Conservation (phyloP, 2,797 vertebrate species). For the Carduelis carduelis region DNA sequence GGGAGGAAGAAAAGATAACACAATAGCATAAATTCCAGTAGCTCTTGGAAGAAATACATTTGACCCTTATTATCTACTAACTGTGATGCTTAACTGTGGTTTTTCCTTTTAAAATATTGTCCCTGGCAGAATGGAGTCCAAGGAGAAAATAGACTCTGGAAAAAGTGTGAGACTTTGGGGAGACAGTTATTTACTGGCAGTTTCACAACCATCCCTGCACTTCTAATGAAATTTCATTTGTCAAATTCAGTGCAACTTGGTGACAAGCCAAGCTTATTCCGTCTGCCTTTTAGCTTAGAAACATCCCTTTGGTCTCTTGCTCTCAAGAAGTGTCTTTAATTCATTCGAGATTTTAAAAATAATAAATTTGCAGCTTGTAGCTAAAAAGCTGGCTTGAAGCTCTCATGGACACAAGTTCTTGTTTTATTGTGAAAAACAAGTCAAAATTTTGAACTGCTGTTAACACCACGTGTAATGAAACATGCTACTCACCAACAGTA, state of each 20-base stretch:
- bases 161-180: constrained; percentile 22
- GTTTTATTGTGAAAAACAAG: constrained; percentile 4
- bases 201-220: background rate
- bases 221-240: constrained; percentile 61
- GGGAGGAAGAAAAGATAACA: constrained; percentile 17
- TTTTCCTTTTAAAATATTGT: constrained; percentile 32
- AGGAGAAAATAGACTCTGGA: constrained; percentile 16
- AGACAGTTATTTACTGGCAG: constrained; percentile 44
- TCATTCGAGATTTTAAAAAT: background rate
- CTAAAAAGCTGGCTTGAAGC: background rate
- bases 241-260: constrained; percentile 13
- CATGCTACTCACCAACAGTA: background rate
- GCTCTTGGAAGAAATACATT: constrained; percentile 29
- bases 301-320: constrained; percentile 16
- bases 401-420: background rate
- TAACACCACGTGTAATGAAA: background rate
- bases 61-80: constrained; percentile 39
- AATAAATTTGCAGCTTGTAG: background rate
- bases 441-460: background rate
- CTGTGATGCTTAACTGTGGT: background rate
- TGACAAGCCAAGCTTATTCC: constrained; percentile 40
- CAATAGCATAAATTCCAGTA: constrained; percentile 37
- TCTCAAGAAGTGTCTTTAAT: background rate
- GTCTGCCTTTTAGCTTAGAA: constrained; percentile 39
- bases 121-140: background rate